These are phyloP conservation scores for Araneus ventricosus DNA, from an alignment of 1,140 invertebrate genomes.

Conservation along the genomic window DNA sequence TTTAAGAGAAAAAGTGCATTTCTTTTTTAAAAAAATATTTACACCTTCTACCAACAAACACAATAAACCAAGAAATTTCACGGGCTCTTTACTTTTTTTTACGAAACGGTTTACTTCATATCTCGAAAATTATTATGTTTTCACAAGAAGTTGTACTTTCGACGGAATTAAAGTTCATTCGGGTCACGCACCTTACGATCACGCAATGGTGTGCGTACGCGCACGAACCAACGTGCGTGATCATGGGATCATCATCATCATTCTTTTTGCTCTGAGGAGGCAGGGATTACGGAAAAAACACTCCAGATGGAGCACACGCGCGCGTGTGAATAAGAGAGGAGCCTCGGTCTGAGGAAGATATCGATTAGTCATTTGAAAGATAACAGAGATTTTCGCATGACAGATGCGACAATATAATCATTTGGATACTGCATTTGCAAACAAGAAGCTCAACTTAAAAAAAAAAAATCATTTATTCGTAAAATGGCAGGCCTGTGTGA, in stretches of 20 bases:
- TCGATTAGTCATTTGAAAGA: not conserved
- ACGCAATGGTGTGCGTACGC: not conserved
- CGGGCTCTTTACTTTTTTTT: no score
- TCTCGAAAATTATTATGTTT: not conserved
- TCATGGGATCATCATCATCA: not conserved
- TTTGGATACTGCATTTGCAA: no score
- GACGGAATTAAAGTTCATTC: not conserved
- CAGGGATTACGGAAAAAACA: not conserved
- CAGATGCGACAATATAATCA: not conserved
- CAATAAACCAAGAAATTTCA: no score
- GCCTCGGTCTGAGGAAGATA: not conserved
- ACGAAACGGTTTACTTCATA: no score
- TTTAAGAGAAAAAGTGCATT: no score
- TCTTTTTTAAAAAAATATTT: no score
- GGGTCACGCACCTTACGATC: slow-evolving; percentile 8
- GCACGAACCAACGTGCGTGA: not conserved
- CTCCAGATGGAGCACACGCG: not conserved
- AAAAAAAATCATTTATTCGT: not conserved
- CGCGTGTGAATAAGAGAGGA: not conserved
- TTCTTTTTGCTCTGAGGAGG: not conserved
- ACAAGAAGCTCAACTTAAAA: no score
- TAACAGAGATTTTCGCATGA: not conserved
- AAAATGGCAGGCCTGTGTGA: no score
- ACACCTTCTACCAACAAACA: no score
- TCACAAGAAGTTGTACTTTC: slow-evolving; percentile 8